Percentiles rank a stretch among this genome's conserved stretches.
Conservation (phyloP, 2,797 vertebrate genomes). For the Galaxias olidus region DNA sequence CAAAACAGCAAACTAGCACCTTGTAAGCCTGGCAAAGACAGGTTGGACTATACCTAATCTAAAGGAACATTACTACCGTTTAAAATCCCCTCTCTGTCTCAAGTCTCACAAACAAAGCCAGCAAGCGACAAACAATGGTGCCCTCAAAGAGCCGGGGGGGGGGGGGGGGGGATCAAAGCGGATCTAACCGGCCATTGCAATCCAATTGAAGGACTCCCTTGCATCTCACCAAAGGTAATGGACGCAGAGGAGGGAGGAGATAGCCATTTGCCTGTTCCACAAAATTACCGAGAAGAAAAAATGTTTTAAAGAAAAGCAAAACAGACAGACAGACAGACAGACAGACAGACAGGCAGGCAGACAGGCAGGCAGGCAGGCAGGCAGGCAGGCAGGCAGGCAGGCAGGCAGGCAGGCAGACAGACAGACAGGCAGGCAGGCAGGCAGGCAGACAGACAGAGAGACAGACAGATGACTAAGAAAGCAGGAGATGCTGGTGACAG, state of each 20-base stretch:
- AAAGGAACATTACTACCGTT: too few species aligned
- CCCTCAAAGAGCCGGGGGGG: constrained; percentile 76
- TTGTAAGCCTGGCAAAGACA: too few species aligned
- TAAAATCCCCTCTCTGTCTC: constrained; percentile 43
- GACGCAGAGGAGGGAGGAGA: constrained; percentile 72
- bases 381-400: too few species aligned
- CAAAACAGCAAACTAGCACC: too few species aligned
- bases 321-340: too few species aligned
- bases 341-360: too few species aligned
- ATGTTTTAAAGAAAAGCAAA: constrained; percentile 62
- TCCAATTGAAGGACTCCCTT: constrained; percentile 85
- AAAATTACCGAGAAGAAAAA: constrained; percentile 71
- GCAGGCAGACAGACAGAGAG: too few species aligned
- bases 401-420: too few species aligned
- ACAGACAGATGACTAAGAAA: too few species aligned
- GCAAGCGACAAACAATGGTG: constrained; percentile 80
- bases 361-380: too few species aligned
- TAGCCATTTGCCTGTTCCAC: constrained; percentile 62
- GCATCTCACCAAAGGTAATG: constrained; percentile 79
- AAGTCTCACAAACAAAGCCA: constrained; percentile 73
- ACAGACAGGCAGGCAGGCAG: too few species aligned
- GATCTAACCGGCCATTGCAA: constrained; percentile 80
- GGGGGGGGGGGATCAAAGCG: constrained; percentile 71
- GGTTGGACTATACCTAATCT: too few species aligned
- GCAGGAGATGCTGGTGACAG: constrained; percentile 57